Conservation (phyloP, 2,113 vertebrate genomes). For the Eudorcas thomsonii region DNA sequence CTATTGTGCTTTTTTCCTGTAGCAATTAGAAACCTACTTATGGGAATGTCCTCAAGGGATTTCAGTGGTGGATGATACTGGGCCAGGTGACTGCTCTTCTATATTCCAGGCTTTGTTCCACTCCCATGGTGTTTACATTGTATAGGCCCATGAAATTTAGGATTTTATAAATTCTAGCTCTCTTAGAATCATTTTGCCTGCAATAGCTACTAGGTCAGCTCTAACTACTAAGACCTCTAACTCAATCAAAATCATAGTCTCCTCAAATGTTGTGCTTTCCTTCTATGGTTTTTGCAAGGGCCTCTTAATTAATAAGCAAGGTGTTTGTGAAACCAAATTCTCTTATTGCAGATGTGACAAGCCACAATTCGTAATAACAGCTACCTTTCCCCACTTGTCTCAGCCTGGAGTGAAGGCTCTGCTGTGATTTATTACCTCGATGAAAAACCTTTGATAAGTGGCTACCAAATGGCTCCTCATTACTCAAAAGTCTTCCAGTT, state of each 20-base stretch:
- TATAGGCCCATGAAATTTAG: neutral
- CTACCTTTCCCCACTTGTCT: conserved; percentile 81
- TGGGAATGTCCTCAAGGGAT: neutral
- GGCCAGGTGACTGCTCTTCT: neutral
- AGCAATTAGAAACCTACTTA: neutral
- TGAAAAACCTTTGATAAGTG: conserved; percentile 84
- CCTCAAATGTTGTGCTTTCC: neutral
- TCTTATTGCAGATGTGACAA: conserved; percentile 83
- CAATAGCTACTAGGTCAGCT: neutral
- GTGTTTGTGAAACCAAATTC: conserved; percentile 77
- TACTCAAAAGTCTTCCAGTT: conserved; percentile 87
- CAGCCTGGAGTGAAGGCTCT: conserved; percentile 79
- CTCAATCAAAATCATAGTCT: neutral
- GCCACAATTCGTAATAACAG: conserved; percentile 88
- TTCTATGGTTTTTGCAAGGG: neutral
- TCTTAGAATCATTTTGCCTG: neutral
- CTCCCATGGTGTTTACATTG: neutral
- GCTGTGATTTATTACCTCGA: conserved; percentile 88
- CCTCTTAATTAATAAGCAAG: conserved; percentile 68
- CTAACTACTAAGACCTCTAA: neutral
- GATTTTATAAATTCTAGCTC: neutral
- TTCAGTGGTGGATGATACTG: neutral
- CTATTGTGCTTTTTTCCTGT: neutral
- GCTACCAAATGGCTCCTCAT: conserved; percentile 87
- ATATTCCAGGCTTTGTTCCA: neutral